phyloP scores from a whole-genome alignment of 1,140 invertebrate species.

The Pachyrhynchus sulphureomaculatus region DNA sequence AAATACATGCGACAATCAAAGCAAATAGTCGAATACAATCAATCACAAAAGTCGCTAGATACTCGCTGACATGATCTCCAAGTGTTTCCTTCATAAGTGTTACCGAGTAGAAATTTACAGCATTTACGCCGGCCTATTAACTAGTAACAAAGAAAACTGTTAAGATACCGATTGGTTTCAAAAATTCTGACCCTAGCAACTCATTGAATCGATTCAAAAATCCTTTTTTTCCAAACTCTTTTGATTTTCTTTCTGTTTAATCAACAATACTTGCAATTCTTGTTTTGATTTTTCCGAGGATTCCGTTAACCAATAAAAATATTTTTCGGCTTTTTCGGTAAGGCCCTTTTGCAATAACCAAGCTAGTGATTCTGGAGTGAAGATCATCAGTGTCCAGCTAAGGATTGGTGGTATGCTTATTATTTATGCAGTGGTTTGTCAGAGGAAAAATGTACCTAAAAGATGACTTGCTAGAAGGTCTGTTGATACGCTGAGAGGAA shows the following conservation, averaged over 20 bases:
- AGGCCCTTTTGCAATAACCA: constrained; percentile 63
- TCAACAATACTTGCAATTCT: too few species aligned
- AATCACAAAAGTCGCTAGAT: constrained; percentile 64
- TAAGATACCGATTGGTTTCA: constrained; percentile 61
- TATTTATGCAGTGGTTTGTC: constrained; percentile 59
- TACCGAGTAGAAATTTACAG: constrained; percentile 73
- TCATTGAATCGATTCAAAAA: constrained; percentile 26
- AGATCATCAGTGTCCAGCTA: constrained; percentile 52
- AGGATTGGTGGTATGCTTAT: constrained; percentile 57
- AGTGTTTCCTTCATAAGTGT: constrained; percentile 60
- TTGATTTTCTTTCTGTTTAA: too few species aligned
- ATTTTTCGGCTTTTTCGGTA: constrained; percentile 53
- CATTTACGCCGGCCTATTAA: constrained; percentile 67
- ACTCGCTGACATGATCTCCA: constrained; percentile 57
- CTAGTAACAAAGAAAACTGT: constrained; percentile 61
- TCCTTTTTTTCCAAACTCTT: constrained; percentile 21
- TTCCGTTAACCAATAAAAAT: constrained; percentile 56
- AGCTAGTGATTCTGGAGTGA: constrained; percentile 72
- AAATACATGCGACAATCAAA: constrained; percentile 59
- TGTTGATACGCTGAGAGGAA: constrained; percentile 55
- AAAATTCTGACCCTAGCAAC: constrained; percentile 51
- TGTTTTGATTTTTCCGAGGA: too few species aligned
- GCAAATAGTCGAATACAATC: constrained; percentile 67
- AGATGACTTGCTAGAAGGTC: constrained; percentile 60
- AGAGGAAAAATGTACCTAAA: constrained; percentile 61